phyloP scores from a whole-genome alignment of 2,797 vertebrate genomes.

The Notolepis coatsorum region DNA sequence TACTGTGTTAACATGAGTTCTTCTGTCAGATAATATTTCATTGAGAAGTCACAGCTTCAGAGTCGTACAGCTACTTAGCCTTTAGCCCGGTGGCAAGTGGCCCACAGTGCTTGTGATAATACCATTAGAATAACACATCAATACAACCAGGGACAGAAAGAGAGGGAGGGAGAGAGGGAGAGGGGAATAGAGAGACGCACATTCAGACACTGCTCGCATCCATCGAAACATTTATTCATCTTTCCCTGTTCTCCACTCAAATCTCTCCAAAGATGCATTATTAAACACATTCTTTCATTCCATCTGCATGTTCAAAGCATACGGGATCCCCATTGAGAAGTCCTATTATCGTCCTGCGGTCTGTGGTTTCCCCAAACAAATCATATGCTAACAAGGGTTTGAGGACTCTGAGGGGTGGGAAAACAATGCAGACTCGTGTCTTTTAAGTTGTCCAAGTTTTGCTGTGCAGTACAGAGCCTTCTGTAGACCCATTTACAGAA shows the following conservation, averaged over 20 bases:
- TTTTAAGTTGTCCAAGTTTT: no score
- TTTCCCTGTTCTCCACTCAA: not conserved
- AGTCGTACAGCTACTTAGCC: not conserved
- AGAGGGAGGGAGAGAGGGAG: no score
- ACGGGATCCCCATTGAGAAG: not conserved
- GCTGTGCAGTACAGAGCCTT: no score
- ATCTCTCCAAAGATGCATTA: conserved; percentile 1
- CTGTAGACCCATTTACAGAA: no score
- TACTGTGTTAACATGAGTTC: not conserved
- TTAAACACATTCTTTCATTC: conserved; percentile 7
- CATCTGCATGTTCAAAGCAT: not conserved
- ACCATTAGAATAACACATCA: conserved; percentile 9
- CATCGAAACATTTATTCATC: conserved; percentile 8
- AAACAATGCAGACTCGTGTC: no score
- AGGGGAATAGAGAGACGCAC: no score
- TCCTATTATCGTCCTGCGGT: not conserved
- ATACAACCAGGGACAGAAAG: not conserved
- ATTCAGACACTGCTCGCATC: not conserved
- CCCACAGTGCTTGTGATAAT: not conserved
- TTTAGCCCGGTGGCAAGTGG: not conserved
- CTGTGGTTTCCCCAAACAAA: not conserved
- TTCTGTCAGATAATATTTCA: not conserved
- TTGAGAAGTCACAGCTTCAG: not conserved
- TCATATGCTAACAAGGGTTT: not conserved
- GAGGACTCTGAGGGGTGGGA: not conserved